Conservation (phyloP, 1,140 invertebrate species). For the Leguminivora glycinivorella region DNA sequence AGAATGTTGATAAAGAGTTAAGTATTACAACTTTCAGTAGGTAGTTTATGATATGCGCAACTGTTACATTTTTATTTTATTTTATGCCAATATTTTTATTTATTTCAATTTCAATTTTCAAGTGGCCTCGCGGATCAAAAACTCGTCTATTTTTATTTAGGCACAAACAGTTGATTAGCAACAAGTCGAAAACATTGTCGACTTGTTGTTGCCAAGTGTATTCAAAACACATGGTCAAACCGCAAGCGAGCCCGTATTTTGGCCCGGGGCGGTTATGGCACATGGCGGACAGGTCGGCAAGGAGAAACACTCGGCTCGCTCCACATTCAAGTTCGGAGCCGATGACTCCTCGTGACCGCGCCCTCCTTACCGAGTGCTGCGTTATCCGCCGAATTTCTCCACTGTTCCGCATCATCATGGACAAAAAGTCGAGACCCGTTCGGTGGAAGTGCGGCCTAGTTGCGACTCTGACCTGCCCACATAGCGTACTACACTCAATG, state of each 20-base stretch:
- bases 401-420: slow-evolving; percentile 70
- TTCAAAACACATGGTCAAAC: slow-evolving; percentile 28
- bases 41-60: not conserved
- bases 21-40: not conserved
- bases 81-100: too few species aligned
- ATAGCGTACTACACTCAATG: slow-evolving; percentile 42
- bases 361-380: slow-evolving; percentile 66
- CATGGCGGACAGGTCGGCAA: slow-evolving; percentile 56
- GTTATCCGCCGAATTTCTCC: slow-evolving; percentile 74
- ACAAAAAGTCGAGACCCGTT: slow-evolving; percentile 71
- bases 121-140: not conserved
- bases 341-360: slow-evolving; percentile 75
- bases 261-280: slow-evolving; percentile 49
- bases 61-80: not conserved
- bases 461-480: slow-evolving; percentile 45
- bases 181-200: not conserved
- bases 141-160: not conserved
- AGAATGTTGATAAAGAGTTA: not conserved
- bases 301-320: slow-evolving; percentile 66
- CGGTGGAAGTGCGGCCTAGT: slow-evolving; percentile 67
- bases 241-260: slow-evolving; percentile 49
- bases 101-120: not conserved
- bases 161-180: not conserved
- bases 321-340: slow-evolving; percentile 70
- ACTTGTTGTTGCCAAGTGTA: slow-evolving; percentile 18